Percentiles rank a stretch among this genome's conserved stretches.
Conservation (phyloP, 2,113 vertebrate genomes). For the Procavia capensis region DNA sequence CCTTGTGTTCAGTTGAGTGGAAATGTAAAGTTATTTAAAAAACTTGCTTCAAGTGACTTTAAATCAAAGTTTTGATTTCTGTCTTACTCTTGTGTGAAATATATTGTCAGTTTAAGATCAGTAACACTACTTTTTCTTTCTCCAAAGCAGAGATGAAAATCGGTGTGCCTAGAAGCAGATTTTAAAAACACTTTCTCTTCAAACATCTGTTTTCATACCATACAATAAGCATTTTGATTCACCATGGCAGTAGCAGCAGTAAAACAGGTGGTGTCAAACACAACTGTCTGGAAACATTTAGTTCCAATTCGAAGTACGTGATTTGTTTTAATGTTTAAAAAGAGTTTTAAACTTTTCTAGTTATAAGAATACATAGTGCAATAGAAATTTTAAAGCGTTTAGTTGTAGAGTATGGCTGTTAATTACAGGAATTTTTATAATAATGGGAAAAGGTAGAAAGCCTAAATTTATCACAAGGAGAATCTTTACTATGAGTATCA, state of each 20-base stretch:
- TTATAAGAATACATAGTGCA: background rate
- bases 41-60: background rate
- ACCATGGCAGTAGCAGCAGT: slow-evolving; percentile 60
- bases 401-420: background rate
- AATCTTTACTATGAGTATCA: background rate
- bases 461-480: background rate
- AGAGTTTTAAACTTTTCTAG: background rate
- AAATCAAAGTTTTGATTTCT: background rate
- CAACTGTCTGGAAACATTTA: slow-evolving; percentile 60
- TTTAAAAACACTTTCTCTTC: slow-evolving; percentile 11
- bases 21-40: slow-evolving; percentile 2
- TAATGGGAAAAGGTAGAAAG: slow-evolving; percentile 3
- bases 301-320: slow-evolving; percentile 75
- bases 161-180: slow-evolving; percentile 37
- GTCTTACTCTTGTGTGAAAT: background rate
- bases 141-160: slow-evolving; percentile 64
- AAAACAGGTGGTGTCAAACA: slow-evolving; percentile 55
- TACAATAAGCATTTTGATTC: slow-evolving; percentile 6
- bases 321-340: slow-evolving; percentile 43
- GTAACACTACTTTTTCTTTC: slow-evolving; percentile 46
- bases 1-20: background rate
- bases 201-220: background rate
- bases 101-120: background rate
- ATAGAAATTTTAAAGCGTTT: slow-evolving; percentile 20
- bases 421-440: background rate